phyloP scores from a whole-genome alignment of 2,113 vertebrate genomes.

The Microtus richardsoni region DNA sequence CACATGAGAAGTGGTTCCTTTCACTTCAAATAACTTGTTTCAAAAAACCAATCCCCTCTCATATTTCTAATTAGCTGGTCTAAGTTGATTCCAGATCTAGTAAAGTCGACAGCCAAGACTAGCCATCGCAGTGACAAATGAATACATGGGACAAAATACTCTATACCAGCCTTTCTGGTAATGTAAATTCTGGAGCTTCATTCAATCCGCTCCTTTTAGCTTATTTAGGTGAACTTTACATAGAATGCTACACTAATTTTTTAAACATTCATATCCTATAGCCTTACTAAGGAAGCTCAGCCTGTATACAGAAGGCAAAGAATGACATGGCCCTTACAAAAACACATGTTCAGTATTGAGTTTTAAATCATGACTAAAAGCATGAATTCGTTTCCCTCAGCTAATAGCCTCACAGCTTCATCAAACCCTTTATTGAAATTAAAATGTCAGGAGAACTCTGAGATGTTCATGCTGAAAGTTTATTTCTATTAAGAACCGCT shows the following conservation, averaged over 20 bases:
- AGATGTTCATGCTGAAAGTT: slow-evolving; percentile 27
- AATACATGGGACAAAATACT: not conserved
- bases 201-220: not conserved
- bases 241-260: not conserved
- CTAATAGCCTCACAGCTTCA: slow-evolving; percentile 6
- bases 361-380: slow-evolving; percentile 21
- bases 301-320: not conserved
- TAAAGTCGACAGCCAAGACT: not conserved
- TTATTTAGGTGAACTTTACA: not conserved
- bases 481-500: slow-evolving; percentile 45
- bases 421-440: slow-evolving; percentile 65
- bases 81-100: not conserved
- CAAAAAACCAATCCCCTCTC: not conserved
- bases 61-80: not conserved
- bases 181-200: not conserved
- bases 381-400: not conserved
- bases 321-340: not conserved
- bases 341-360: not conserved
- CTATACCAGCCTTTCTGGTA: not conserved
- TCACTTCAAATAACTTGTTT: not conserved
- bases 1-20: not conserved
- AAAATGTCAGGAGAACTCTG: slow-evolving; percentile 60
- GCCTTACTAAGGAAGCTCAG: not conserved
- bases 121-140: not conserved
- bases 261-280: not conserved